Evolutionary conservation across 2,797 vertebrate species (phyloP), one percentile per base, ranked within the genome.

Genomic region (Danio choprae): DNA sequence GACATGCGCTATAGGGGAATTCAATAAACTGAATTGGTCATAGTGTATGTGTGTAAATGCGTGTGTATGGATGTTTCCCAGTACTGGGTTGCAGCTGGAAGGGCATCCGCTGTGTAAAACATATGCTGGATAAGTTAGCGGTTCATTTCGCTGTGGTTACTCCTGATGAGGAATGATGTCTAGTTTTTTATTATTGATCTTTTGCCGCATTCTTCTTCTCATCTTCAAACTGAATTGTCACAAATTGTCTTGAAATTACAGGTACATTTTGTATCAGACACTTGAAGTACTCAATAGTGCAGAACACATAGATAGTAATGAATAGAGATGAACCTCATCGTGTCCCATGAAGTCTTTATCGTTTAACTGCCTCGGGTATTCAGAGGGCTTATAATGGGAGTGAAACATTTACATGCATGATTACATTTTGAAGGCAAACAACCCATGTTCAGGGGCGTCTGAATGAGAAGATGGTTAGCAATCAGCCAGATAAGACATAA

Each of bases 351-450:
- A 60, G 44, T 44, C 20, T 51, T 78, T 44, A 65, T 50, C 20
- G 44, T 50, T 48, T 71, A 72, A 79, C 36, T 71, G 43, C 43
- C 12, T 36, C 12, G 1, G 59, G 4, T 18, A 20, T 38, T 46
- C 6, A 60, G 38, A 46, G 16, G 51, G 58, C 29, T 58, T 29
- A 11, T 46, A 59, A 46, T 22, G n/a, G 10, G 58, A 12, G 22
- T 16, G 20, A 38, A 60, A 77, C 44, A 77, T 71, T 72, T 62
- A 48, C 63, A 55, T 74, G 63, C 65, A 68, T 78, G 59, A 78
- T 83, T 77, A 62, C 44, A 60, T 74, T 74, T 68, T 69, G 48
- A 74, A 63, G 63, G 55, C 20, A 79, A 50, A 79, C 70, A 63
- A 8, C 18, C 11, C 36, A 36, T 67, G 43, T 29, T 41, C 15